Evolutionary conservation across 2,113 vertebrate genomes (phyloP).

Genomic region (Prionailurus viverrinus): DNA sequence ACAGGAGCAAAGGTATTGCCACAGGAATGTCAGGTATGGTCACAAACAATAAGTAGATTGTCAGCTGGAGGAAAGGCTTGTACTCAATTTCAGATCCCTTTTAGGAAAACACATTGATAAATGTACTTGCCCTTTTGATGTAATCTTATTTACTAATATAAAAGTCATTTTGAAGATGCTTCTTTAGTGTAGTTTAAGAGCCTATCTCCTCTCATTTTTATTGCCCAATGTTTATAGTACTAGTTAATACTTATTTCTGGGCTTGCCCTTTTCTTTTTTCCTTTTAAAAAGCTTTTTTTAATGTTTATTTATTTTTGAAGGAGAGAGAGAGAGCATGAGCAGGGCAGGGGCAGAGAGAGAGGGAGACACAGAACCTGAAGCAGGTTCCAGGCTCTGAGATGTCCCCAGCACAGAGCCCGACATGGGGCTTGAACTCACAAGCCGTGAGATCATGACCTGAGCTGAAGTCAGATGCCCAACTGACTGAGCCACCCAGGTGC

Average conservation of each 20-base stretch:
- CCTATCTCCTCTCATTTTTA: neutral
- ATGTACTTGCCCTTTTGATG: conserved; percentile 10
- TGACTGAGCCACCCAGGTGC: no score
- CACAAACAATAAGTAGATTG: neutral
- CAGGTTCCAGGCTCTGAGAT: no score
- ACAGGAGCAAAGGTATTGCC: neutral
- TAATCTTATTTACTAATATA: neutral
- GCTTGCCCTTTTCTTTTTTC: neutral
- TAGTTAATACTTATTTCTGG: neutral
- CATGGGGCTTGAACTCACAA: no score
- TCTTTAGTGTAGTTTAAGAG: neutral
- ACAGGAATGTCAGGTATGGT: neutral
- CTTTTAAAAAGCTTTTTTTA: no score
- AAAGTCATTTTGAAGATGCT: conserved; percentile 6
- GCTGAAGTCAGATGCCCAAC: no score
- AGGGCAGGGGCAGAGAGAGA: no score
- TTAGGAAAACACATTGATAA: neutral
- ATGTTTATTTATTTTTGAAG: no score
- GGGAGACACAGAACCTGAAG: no score
- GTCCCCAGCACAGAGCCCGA: no score
- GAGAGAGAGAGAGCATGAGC: no score
- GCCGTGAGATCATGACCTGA: no score
- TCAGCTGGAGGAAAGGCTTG: neutral
- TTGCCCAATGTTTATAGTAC: neutral
- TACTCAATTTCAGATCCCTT: neutral